Evolutionary conservation across 2,797 vertebrate genomes (phyloP).

Genomic region (Mergus octosetaceus): DNA sequence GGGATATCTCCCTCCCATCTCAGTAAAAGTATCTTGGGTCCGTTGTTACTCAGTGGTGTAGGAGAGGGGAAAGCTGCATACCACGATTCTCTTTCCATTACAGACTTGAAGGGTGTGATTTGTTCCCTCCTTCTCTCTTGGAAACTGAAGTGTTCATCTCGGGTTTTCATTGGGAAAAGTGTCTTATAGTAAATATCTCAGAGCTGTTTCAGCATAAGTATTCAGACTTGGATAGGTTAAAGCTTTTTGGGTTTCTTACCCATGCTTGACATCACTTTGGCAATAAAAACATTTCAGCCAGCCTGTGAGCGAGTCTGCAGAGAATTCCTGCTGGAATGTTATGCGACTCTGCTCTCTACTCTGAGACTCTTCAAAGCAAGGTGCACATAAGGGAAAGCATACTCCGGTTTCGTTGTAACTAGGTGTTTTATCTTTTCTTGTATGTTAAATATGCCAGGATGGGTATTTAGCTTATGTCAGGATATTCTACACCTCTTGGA

Average conservation of each 20-base stretch:
- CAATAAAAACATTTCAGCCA: not conserved
- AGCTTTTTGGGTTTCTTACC: slow-evolving; percentile 31
- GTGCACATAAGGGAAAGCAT: not conserved
- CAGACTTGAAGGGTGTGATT: not conserved
- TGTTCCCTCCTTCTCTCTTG: slow-evolving; percentile 16
- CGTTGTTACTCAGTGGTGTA: not conserved
- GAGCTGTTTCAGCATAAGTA: not conserved
- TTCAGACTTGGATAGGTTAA: not conserved
- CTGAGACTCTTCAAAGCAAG: not conserved
- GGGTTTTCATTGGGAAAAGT: slow-evolving; percentile 17
- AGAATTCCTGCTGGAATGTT: slow-evolving; percentile 24
- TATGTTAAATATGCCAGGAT: not conserved
- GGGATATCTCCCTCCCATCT: slow-evolving; percentile 35
- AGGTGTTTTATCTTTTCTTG: not conserved
- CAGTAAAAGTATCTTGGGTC: not conserved
- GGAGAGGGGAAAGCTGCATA: not conserved
- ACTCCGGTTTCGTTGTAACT: not conserved
- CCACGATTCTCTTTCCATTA: slow-evolving; percentile 28
- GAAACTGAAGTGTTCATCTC: slow-evolving; percentile 24
- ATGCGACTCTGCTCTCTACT: not conserved
- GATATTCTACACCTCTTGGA: not conserved
- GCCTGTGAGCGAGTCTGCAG: slow-evolving; percentile 21
- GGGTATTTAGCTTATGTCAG: not conserved
- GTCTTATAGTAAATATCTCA: slow-evolving; percentile 24
- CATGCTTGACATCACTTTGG: slow-evolving; percentile 34